These are phyloP conservation scores for Platycheirus rosarum DNA, from an alignment of 2,888 invertebrate species.

Conservation along the genomic window DNA sequence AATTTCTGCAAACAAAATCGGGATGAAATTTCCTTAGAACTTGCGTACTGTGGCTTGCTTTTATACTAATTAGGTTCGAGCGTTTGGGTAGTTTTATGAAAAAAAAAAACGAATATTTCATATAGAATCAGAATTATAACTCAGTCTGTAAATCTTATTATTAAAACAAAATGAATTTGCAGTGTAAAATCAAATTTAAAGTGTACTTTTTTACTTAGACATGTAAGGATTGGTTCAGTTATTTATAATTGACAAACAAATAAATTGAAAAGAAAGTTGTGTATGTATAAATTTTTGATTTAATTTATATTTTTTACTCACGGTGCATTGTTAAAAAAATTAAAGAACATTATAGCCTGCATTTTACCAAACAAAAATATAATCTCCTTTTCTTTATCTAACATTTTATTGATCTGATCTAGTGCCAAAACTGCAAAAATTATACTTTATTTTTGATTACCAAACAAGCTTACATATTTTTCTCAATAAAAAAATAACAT, in stretches of 20 bases:
- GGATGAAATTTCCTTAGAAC: no score
- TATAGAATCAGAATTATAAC: neutral
- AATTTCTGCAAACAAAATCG: no score
- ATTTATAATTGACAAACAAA: neutral
- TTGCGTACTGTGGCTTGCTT: no score
- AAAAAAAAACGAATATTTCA: no score
- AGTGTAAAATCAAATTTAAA: neutral
- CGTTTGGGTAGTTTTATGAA: no score
- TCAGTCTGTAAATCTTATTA: neutral
- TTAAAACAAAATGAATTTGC: neutral
- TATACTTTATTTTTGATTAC: conserved; percentile 18
- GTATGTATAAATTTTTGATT: neutral
- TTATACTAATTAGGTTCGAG: no score
- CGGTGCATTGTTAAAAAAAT: conserved; percentile 9
- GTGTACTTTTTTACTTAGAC: neutral
- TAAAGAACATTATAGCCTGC: conserved; percentile 3
- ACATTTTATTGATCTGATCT: conserved; percentile 33
- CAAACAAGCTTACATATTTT: conserved; percentile 1
- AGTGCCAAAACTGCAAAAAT: conserved; percentile 59
- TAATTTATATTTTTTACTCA: conserved; percentile 7
- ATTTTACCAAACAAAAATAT: conserved; percentile 22
- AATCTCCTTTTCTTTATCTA: neutral
- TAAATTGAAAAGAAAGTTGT: neutral
- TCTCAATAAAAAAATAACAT: conserved; percentile 3
- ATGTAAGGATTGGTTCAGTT: neutral